A percentile compares a stretch with the other conserved stretches of the same genome.
phyloP scores from a whole-genome alignment of 2,113 vertebrate genomes.

The Orientallactaga bullata region DNA sequence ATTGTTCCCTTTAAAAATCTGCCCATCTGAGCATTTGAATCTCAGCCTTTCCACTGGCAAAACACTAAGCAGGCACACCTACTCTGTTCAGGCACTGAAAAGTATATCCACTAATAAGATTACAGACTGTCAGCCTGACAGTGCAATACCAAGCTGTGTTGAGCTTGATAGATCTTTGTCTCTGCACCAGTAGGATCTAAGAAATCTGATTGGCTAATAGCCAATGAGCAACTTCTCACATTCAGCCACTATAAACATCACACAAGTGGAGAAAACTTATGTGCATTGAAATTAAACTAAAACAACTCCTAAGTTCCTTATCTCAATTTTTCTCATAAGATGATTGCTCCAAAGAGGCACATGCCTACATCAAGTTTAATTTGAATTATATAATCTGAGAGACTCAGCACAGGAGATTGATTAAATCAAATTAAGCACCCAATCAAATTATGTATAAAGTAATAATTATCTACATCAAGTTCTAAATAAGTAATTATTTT shows the following conservation, averaged over 20 bases:
- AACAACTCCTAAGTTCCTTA: slow-evolving; percentile 48
- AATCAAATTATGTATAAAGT: not conserved
- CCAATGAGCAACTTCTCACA: slow-evolving; percentile 48
- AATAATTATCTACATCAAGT: slow-evolving; percentile 28
- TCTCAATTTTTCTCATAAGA: slow-evolving; percentile 36
- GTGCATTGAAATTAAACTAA: slow-evolving; percentile 49
- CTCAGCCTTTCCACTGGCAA: not conserved
- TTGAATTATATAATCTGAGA: slow-evolving; percentile 59
- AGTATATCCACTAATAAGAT: slow-evolving; percentile 47
- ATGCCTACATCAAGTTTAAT: slow-evolving; percentile 31
- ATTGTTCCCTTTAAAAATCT: slow-evolving; percentile 30
- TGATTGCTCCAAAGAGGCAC: slow-evolving; percentile 20
- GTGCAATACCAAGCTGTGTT: not conserved
- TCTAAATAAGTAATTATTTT: slow-evolving; percentile 23
- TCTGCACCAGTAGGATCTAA: slow-evolving; percentile 16
- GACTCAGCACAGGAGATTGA: slow-evolving; percentile 26
- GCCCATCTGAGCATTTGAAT: slow-evolving; percentile 26
- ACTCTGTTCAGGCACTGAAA: slow-evolving; percentile 16
- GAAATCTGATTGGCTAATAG: slow-evolving; percentile 57
- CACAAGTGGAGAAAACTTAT: slow-evolving; percentile 13
- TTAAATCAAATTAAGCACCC: slow-evolving; percentile 20
- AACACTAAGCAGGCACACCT: not conserved
- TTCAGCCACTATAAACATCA: slow-evolving; percentile 23
- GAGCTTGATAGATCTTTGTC: slow-evolving; percentile 15
- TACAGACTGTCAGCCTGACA: slow-evolving; percentile 21